Evolutionary conservation across 2,113 vertebrate genomes (phyloP).

Genomic region (Crotalus horridus): DNA sequence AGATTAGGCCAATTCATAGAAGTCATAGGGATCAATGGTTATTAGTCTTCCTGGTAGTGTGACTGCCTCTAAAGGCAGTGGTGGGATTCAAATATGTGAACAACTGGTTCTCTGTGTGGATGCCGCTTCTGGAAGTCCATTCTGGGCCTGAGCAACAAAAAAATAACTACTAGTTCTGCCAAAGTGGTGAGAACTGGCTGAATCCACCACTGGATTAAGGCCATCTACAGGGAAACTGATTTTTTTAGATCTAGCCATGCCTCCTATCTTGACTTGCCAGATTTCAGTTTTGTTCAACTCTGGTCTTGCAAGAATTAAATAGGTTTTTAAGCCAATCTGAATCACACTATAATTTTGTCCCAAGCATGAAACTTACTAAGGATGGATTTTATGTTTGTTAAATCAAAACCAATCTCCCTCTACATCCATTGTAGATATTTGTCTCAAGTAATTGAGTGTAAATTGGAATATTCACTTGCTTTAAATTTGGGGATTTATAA

Average conservation of each 20-base stretch:
- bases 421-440: neutral
- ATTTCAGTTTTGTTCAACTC: neutral
- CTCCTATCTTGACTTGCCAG: neutral
- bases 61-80: neutral
- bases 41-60: neutral
- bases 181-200: too few relatives aligned
- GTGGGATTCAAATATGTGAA: too few relatives aligned
- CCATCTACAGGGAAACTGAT: neutral
- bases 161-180: too few relatives aligned
- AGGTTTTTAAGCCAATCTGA: neutral
- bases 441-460: neutral
- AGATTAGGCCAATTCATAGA: neutral
- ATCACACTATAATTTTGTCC: neutral
- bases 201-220: neutral
- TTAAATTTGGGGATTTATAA: neutral
- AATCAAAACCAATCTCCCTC: neutral
- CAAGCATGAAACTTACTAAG: too few relatives aligned
- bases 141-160: too few relatives aligned
- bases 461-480: neutral
- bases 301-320: neutral
- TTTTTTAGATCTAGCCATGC: neutral
- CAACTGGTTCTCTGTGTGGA: too few relatives aligned
- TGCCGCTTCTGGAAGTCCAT: too few relatives aligned
- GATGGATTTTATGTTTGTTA: neutral
- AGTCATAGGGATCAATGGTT: neutral